A percentile compares a stretch with the other conserved stretches of the same genome.
phyloP scores from a whole-genome alignment of 2,888 invertebrate species.

The Xestobium rufovillosum region DNA sequence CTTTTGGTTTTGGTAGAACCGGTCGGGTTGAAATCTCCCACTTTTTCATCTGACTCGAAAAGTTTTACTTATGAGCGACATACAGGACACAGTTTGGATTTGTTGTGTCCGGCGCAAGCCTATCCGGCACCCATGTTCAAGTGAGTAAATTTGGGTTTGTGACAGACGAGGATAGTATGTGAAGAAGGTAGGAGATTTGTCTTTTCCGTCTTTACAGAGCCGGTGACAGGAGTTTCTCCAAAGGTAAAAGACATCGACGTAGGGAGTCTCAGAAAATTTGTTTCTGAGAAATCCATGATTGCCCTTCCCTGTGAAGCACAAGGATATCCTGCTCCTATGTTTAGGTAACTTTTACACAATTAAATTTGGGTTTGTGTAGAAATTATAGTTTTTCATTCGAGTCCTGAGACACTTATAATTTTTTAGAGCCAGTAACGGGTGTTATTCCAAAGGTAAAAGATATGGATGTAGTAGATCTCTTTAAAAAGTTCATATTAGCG shows the following conservation, averaged over 20 bases:
- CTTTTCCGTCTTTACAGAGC: conserved; percentile 43
- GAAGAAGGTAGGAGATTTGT: no score
- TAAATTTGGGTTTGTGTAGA: no score
- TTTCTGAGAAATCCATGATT: conserved; percentile 32
- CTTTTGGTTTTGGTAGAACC: conserved; percentile 13
- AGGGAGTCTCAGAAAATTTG: conserved; percentile 41
- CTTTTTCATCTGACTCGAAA: conserved; percentile 16
- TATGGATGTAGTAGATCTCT: no score
- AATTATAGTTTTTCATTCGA: no score
- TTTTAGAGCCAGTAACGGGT: conserved; percentile 45
- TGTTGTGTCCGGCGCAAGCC: conserved; percentile 11
- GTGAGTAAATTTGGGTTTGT: conserved; percentile 42
- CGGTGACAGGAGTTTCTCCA: conserved; percentile 43
- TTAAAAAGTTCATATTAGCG: no score
- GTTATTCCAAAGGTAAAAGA: conserved; percentile 44
- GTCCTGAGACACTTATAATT: no score
- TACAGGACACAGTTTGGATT: conserved; percentile 13
- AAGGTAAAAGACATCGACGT: conserved; percentile 45
- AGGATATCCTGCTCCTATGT: conserved; percentile 54
- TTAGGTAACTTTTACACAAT: conserved; percentile 62
- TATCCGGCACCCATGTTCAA: conserved; percentile 57
- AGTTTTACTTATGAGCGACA: conserved; percentile 12
- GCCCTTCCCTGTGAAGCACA: conserved; percentile 46
- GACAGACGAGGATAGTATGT: no score
- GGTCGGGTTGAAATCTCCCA: conserved; percentile 17